Conservation (phyloP, 2,888 invertebrate species). For the Apamea sordens region DNA sequence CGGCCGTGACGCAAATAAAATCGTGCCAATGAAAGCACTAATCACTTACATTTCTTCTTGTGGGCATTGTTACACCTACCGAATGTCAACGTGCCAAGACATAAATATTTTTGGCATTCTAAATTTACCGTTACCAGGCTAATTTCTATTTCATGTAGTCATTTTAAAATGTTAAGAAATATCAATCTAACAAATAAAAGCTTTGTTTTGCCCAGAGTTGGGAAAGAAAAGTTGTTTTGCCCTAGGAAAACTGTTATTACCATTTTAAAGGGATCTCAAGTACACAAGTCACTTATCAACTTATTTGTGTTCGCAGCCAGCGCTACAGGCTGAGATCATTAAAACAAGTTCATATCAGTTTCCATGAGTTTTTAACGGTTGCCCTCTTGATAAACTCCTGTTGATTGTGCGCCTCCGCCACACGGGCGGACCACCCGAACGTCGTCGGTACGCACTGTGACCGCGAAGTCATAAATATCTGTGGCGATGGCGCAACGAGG, state of each 20-base stretch:
- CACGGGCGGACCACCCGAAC: constrained; percentile 84
- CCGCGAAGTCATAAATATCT: constrained; percentile 84
- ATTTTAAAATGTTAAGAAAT: constrained; percentile 11
- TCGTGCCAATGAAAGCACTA: constrained; percentile 76
- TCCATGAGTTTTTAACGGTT: constrained; percentile 79
- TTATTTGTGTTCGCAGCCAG: constrained; percentile 61
- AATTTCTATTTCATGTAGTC: constrained; percentile 55
- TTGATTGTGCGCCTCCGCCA: constrained; percentile 76
- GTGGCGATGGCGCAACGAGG: constrained; percentile 86
- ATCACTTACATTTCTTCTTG: constrained; percentile 70
- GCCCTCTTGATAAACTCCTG: constrained; percentile 82
- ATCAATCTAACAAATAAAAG: not conserved
- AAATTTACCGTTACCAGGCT: constrained; percentile 69
- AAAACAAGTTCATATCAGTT: constrained; percentile 76
- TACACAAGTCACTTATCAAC: constrained; percentile 18
- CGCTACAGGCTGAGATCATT: constrained; percentile 70
- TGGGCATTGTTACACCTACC: constrained; percentile 68
- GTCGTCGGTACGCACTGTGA: constrained; percentile 66
- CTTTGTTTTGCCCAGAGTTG: not conserved
- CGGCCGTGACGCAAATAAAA: constrained; percentile 80
- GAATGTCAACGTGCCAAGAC: constrained; percentile 75
- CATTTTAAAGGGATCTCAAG: constrained; percentile 9
- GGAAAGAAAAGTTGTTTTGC: no score
- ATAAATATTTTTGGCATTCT: constrained; percentile 73
- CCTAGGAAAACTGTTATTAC: not conserved